Evolutionary conservation across 2,888 invertebrate genomes (phyloP).

Genomic region (Autographa pulchrina): DNA sequence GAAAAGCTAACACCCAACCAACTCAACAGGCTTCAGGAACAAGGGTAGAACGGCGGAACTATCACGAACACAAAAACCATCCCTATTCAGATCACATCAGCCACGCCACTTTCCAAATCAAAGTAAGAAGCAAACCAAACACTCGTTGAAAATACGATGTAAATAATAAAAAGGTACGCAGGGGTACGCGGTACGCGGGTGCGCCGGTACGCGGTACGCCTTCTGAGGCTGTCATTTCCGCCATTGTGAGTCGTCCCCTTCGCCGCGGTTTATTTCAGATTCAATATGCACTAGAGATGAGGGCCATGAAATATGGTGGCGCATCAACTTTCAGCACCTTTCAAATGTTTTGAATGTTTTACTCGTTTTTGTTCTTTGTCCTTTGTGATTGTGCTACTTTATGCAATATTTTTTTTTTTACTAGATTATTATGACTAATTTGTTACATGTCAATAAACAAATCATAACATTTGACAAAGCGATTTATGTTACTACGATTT

Average conservation of each 20-base stretch:
- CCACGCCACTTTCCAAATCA: slow-evolving; percentile 87
- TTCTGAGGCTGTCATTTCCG: slow-evolving; percentile 81
- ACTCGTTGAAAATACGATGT: slow-evolving; percentile 88
- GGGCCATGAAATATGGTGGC: slow-evolving; percentile 78
- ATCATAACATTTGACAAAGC: no score
- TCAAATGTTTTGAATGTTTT: slow-evolving; percentile 46
- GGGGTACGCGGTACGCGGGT: slow-evolving; percentile 44
- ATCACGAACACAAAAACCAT: slow-evolving; percentile 19
- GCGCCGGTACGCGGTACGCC: slow-evolving; percentile 63
- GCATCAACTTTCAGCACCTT: slow-evolving; percentile 68
- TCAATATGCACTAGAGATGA: slow-evolving; percentile 86
- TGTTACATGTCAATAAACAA: no score
- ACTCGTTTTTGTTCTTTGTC: slow-evolving; percentile 19
- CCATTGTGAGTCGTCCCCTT: slow-evolving; percentile 81
- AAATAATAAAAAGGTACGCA: slow-evolving; percentile 87
- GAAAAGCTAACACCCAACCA: slow-evolving; percentile 25
- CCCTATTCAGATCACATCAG: slow-evolving; percentile 86
- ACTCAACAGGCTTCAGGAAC: slow-evolving; percentile 25
- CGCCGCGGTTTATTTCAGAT: slow-evolving; percentile 84
- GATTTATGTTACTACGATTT: no score
- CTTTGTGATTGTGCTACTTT: slow-evolving; percentile 9
- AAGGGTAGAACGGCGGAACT: slow-evolving; percentile 11
- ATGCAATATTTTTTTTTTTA: neutral
- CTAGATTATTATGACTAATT: no score
- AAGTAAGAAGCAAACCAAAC: slow-evolving; percentile 87